These are phyloP conservation scores for Archivesica marissinica DNA, from an alignment of 1,140 invertebrate species.

Conservation along the genomic window DNA sequence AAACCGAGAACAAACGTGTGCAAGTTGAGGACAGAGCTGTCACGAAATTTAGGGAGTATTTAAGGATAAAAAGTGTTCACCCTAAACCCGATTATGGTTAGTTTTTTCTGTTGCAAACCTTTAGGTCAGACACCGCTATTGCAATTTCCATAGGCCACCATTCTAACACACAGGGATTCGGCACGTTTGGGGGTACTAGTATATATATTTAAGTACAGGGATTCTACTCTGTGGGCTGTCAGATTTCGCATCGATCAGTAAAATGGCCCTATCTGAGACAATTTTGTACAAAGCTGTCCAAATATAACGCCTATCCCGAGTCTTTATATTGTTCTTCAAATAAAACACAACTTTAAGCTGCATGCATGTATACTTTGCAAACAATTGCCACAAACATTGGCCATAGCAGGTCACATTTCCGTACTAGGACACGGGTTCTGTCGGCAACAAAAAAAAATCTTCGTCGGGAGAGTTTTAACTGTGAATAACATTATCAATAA, in stretches of 20 bases:
- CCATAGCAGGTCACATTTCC: too few species aligned
- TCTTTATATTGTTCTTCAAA: too few species aligned
- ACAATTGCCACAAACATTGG: too few species aligned
- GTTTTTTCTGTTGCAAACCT: too few species aligned
- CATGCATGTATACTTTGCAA: too few species aligned
- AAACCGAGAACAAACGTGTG: neutral
- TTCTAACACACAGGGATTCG: neutral
- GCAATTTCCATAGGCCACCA: neutral
- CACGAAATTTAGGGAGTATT: constrained; percentile 91
- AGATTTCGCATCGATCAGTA: neutral
- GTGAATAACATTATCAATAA: too few species aligned
- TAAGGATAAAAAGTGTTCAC: constrained; percentile 92
- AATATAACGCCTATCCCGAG: too few species aligned
- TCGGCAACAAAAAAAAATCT: too few species aligned
- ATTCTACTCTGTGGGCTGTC: neutral
- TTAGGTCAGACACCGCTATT: neutral
- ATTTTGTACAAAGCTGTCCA: too few species aligned
- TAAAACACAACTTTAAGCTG: too few species aligned
- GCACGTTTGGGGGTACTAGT: neutral
- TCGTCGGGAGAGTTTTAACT: too few species aligned
- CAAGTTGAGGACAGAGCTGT: constrained; percentile 87
- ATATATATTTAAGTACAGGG: neutral
- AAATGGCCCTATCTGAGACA: neutral
- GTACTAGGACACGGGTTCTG: too few species aligned
- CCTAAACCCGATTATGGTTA: constrained; percentile 89